Conservation (phyloP, 2,888 invertebrate species). For the Macrophya alboannulata region DNA sequence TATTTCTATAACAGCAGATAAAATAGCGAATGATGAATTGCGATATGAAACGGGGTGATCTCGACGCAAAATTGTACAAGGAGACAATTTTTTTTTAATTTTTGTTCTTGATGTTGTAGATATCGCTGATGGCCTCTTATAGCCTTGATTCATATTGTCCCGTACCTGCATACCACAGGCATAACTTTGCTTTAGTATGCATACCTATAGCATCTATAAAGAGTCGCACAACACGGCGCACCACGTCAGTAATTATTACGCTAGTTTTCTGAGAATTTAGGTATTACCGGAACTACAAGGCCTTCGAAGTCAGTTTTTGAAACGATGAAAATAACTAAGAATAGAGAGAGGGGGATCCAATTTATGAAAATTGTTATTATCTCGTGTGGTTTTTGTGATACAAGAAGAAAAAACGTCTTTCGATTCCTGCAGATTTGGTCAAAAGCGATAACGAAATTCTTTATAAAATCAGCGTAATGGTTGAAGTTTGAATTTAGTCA, state of each 20-base stretch:
- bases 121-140: not conserved
- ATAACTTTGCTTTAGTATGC: not conserved
- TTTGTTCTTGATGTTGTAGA: not conserved
- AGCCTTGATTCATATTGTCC: not conserved
- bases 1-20: too few species aligned
- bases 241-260: not conserved
- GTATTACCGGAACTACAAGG: slow-evolving; percentile 19
- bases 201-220: not conserved
- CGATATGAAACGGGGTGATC: not conserved
- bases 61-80: not conserved
- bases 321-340: not conserved
- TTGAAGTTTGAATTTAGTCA: not conserved
- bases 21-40: not conserved
- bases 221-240: not conserved
- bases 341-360: too few species aligned
- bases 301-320: not conserved
- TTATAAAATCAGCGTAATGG: not conserved
- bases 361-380: too few species aligned
- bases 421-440: not conserved
- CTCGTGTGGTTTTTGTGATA: too few species aligned
- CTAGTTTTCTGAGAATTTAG: slow-evolving; percentile 9
- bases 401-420: not conserved
- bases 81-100: not conserved
- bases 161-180: not conserved
- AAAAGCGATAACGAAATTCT: not conserved